Evolutionary conservation across 1,140 invertebrate species (phyloP), one percentile per base, ranked within the genome.

Genomic region (Hyphantria cunea): DNA sequence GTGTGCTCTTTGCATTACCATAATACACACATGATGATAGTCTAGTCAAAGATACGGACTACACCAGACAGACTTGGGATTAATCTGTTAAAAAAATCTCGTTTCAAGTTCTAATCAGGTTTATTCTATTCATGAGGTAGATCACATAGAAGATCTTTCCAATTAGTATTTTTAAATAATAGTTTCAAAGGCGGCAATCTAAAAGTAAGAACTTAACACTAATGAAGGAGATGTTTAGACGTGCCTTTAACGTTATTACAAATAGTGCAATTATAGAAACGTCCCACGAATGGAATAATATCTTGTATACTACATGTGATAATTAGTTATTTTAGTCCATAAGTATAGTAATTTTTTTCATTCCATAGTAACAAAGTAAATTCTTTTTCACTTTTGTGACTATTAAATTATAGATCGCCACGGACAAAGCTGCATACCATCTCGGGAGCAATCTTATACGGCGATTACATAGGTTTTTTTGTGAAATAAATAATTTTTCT

Each of bases 401-500:
- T 31, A 25, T 49, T 50, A 49, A 54, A 42, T 60, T 54, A 53
- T 50, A 0, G 41, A 50, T 39, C 48, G 9, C 51, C 33, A 13
- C 48, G 50, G 13, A 56, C 54, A 51, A 45, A 50, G 41, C 54
- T 32, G 49, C 55, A 58, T 49, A 34, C 41, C 49, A 10, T 47
- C 15, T 52, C 37, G 48, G 17, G 9, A 15, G 63, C 55, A 66
- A 66, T 66, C 64, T 51, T 33, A 25, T 41, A 41, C 45, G 42
- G 11, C 42, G 34, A 55, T 60, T 60, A 44, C 34, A 14, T 49
- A 49, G 32, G 55, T 58, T 60, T 60, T 59, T 60, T 50, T 32
- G 65, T 67, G 49, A 58, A 60, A 71, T 58, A 70, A 73, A 78
- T 66, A 64, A 66, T 68, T 73, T 64, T 64, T 39, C 65, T 64